These are phyloP conservation scores for Channallabes apus DNA, from an alignment of 2,797 vertebrate species.

Conservation along the genomic window DNA sequence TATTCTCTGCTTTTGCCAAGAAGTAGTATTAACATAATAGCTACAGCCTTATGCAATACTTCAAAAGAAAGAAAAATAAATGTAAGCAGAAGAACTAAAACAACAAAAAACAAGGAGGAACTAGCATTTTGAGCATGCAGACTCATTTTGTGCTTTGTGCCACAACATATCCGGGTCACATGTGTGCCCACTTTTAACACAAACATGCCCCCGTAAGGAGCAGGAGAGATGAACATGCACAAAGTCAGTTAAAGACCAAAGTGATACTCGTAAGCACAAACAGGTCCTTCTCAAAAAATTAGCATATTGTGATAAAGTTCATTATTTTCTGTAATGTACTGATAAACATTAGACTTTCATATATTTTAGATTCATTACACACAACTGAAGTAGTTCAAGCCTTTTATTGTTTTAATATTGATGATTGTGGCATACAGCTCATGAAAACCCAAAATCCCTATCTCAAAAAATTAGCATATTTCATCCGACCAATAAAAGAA, in stretches of 20 bases:
- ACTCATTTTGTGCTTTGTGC: not conserved
- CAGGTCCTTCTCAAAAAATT: too few relatives aligned
- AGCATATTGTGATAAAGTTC: too few relatives aligned
- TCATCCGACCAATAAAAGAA: too few relatives aligned
- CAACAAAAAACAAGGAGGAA: not conserved
- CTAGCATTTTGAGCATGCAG: not conserved
- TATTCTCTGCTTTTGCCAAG: not conserved
- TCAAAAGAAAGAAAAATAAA: not conserved
- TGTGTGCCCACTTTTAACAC: not conserved
- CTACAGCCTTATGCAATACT: not conserved
- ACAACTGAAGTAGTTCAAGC: too few relatives aligned
- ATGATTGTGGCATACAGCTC: too few relatives aligned
- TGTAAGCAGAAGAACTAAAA: not conserved
- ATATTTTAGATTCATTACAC: too few relatives aligned
- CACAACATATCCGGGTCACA: not conserved
- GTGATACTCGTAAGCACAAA: not conserved
- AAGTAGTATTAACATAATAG: not conserved
- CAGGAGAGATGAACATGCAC: not conserved
- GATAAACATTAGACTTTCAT: too few relatives aligned
- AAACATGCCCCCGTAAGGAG: not conserved
- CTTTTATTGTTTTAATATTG: too few relatives aligned
- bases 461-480: too few relatives aligned
- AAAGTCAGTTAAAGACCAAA: not conserved
- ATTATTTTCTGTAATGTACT: too few relatives aligned
- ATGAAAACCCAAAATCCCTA: too few relatives aligned